These are phyloP conservation scores for Halichondria panicea DNA, from an alignment of 37 sponge, comb jelly and placozoan species.

Conservation along the genomic window DNA sequence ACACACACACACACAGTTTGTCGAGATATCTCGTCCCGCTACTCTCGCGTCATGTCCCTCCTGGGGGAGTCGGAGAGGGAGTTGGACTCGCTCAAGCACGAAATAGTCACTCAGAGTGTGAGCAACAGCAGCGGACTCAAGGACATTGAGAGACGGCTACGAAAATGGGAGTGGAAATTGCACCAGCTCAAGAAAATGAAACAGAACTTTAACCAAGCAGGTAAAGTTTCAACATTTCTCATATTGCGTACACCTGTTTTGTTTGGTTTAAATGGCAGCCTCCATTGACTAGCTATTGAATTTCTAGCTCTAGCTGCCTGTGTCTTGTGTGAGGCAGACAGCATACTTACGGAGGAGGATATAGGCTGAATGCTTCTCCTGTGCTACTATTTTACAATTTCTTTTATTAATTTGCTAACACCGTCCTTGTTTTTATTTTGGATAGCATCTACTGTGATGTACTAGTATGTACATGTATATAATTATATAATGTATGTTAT, in stretches of 20 bases:
- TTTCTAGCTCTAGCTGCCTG: too few relatives aligned
- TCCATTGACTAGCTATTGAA: too few relatives aligned
- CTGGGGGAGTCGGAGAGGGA: slow-evolving; percentile 29
- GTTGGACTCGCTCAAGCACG: slow-evolving; percentile 11
- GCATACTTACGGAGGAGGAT: too few relatives aligned
- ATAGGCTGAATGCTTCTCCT: too few relatives aligned
- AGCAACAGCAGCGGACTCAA: slow-evolving; percentile 5
- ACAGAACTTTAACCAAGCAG: slow-evolving; percentile 15
- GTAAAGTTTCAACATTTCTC: slow-evolving; percentile 11
- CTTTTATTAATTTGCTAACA: too few relatives aligned
- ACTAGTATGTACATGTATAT: too few relatives aligned
- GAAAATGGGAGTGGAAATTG: slow-evolving; percentile 32
- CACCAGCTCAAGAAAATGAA: slow-evolving; percentile 45
- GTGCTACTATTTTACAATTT: too few relatives aligned
- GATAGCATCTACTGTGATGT: too few relatives aligned
- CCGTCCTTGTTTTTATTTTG: too few relatives aligned
- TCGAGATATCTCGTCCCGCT: slow-evolving; percentile 31
- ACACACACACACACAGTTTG: slow-evolving; percentile 10
- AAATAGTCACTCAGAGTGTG: slow-evolving; percentile 9
- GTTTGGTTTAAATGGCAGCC: too few relatives aligned
- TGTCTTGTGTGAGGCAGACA: too few relatives aligned
- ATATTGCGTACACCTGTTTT: not conserved
- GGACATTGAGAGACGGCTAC: slow-evolving; percentile 32
- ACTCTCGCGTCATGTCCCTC: slow-evolving; percentile 15
- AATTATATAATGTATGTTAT: too few relatives aligned